Percentiles rank a stretch among this genome's conserved stretches.
phyloP scores from a whole-genome alignment of 2,888 invertebrate species.

The Scaptodrosophila latifasciaeformis region DNA sequence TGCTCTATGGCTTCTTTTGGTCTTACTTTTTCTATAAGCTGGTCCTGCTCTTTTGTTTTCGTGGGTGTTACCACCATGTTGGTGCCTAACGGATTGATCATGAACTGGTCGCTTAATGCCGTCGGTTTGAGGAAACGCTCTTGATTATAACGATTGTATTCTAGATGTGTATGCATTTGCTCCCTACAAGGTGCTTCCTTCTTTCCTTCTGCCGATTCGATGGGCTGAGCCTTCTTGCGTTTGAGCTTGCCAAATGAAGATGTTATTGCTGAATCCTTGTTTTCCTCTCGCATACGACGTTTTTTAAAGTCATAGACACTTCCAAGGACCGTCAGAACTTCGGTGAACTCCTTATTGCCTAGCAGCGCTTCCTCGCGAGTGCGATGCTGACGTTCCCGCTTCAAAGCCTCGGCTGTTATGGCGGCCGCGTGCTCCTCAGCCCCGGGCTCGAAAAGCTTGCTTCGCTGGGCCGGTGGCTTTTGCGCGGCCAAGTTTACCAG shows the following conservation, averaged over 20 bases:
- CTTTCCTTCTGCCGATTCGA: too few species aligned
- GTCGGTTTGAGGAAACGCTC: slow-evolving; percentile 20
- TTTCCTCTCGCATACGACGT: not conserved
- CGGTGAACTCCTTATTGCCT: slow-evolving; percentile 21
- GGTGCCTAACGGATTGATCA: slow-evolving; percentile 21
- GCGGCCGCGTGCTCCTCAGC: not conserved
- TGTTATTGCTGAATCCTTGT: not conserved
- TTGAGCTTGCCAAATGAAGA: too few species aligned
- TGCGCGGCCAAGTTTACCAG: not conserved
- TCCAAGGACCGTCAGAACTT: slow-evolving; percentile 4
- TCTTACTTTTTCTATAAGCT: not conserved
- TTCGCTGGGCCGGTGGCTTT: not conserved
- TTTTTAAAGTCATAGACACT: slow-evolving; percentile 6
- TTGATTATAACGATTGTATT: slow-evolving; percentile 29
- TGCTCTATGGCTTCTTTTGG: not conserved
- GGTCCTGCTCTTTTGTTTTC: not conserved
- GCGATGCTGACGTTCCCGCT: slow-evolving; percentile 20
- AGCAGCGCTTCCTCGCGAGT: slow-evolving; percentile 6
- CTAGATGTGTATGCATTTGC: not conserved
- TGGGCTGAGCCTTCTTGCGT: not conserved
- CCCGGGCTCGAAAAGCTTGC: not conserved
- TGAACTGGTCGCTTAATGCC: slow-evolving; percentile 1
- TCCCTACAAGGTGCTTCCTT: too few species aligned
- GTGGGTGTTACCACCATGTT: not conserved
- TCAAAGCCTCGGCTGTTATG: slow-evolving; percentile 16